phyloP scores from a whole-genome alignment of 2,113 vertebrate species.

The Hemiscyllium ocellatum region DNA sequence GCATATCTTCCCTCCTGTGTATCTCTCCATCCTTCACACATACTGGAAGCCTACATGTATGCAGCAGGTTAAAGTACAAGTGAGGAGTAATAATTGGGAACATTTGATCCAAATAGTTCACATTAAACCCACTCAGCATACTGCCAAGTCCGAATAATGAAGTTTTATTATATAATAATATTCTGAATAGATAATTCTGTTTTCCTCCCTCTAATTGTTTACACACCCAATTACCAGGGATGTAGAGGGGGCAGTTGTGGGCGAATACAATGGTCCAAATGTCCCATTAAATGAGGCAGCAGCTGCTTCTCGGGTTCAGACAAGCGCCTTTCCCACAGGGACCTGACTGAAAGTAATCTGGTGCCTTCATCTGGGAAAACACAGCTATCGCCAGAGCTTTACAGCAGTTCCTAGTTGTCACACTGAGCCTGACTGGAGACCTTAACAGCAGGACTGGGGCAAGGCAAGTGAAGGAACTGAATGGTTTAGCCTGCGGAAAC shows the following conservation, averaged over 20 bases:
- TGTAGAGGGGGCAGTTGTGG: not conserved
- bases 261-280: not conserved
- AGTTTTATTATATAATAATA: not conserved
- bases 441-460: not conserved
- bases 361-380: not conserved
- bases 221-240: not conserved
- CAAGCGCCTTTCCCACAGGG: not conserved
- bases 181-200: not conserved
- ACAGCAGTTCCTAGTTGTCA: not conserved
- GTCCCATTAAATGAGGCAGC: not conserved
- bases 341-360: not conserved
- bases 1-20: too few relatives aligned
- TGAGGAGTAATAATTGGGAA: not conserved
- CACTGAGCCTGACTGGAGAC: not conserved
- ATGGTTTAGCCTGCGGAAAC: not conserved
- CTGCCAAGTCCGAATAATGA: not conserved
- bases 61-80: not conserved
- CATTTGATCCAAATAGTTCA: not conserved
- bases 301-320: not conserved
- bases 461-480: not conserved
- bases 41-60: not conserved
- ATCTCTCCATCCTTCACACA: not conserved
- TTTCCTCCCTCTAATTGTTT: not conserved
- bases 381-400: not conserved
- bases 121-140: not conserved